Percentiles rank a stretch among this genome's conserved stretches.
Evolutionary conservation across 2,113 vertebrate species (phyloP).

Genomic region (Solea solea): DNA sequence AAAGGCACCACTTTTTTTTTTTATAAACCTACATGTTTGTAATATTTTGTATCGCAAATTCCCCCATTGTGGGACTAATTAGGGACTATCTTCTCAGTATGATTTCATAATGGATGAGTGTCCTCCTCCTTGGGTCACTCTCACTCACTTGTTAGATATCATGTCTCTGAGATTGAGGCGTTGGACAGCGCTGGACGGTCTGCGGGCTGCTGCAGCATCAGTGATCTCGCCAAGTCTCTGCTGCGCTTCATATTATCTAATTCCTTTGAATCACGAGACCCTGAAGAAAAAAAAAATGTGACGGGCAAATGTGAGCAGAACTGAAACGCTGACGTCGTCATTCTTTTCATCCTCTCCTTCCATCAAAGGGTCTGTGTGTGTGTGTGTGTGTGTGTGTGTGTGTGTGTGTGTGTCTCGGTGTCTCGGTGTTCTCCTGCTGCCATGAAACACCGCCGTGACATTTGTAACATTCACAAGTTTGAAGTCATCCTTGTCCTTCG

Average conservation of each 20-base stretch:
- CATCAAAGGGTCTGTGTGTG: constrained; percentile 60
- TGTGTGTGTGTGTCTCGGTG: too few relatives aligned
- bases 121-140: constrained; percentile 33
- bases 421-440: not conserved
- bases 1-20: too few relatives aligned
- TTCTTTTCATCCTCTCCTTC: constrained; percentile 20
- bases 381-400: not conserved
- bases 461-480: constrained; percentile 1
- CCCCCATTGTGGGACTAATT: too few relatives aligned
- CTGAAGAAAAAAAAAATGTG: constrained; percentile 58
- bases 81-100: too few relatives aligned
- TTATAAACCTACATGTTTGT: too few relatives aligned
- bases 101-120: constrained; percentile 17
- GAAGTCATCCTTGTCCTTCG: not conserved
- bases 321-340: constrained; percentile 11
- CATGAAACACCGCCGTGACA: constrained; percentile 10
- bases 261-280: constrained; percentile 62
- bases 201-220: constrained; percentile 8
- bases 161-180: constrained; percentile 48
- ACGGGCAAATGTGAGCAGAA: constrained; percentile 49
- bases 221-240: constrained; percentile 18
- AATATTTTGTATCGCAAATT: too few relatives aligned
- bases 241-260: constrained; percentile 45
- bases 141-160: constrained; percentile 63
- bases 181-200: not conserved